phyloP scores from a whole-genome alignment of 2,113 vertebrate genomes.

The Spilogale gracilis region DNA sequence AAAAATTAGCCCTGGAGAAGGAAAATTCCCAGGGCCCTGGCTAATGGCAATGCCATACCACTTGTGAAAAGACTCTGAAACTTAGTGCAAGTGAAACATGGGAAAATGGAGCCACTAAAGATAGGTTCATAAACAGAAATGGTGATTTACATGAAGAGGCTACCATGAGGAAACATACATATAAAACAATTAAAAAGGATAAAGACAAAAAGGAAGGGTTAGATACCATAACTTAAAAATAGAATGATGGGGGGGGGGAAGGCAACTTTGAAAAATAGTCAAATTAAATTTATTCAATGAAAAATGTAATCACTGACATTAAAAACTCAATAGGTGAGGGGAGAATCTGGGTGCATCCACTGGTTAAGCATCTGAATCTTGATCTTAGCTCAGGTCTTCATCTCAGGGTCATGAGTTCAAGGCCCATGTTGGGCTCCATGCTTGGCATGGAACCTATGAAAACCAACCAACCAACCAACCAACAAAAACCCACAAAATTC shows the following conservation, averaged over 20 bases:
- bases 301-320: slow-evolving; percentile 36
- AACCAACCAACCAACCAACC: no score
- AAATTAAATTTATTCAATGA: background rate
- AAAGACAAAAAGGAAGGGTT: background rate
- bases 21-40: background rate
- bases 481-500: background rate
- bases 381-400: no score
- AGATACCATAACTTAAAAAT: background rate
- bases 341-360: no score
- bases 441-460: no score
- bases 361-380: no score
- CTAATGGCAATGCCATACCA: background rate
- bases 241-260: fast-evolving
- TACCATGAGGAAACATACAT: background rate
- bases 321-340: background rate
- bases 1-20: background rate
- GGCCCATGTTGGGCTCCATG: no score
- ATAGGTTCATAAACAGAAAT: background rate
- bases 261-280: background rate
- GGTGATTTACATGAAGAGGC: background rate
- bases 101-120: background rate
- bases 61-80: background rate
- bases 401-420: no score
- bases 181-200: background rate
- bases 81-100: background rate